These are phyloP conservation scores for Callyntrura guangdongensis DNA, from an alignment of 2,888 invertebrate genomes.

Conservation along the genomic window DNA sequence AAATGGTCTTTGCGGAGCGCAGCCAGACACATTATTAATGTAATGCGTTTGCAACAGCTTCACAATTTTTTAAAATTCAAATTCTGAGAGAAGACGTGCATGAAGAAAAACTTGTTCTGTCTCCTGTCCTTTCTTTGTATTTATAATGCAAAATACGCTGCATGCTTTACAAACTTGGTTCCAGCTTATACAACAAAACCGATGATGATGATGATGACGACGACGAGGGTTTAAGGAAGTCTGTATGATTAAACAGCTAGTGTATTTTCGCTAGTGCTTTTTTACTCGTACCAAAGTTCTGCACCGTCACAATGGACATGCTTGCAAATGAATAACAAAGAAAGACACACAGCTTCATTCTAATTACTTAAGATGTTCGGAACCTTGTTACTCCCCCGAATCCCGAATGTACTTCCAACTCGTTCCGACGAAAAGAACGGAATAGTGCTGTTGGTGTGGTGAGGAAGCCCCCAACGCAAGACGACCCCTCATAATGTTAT, in stretches of 20 bases:
- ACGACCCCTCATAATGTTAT: constrained; percentile 72
- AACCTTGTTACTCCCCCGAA: constrained; percentile 38
- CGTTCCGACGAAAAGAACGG: constrained; percentile 13
- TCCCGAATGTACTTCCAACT: constrained; percentile 46
- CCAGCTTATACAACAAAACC: constrained; percentile 41
- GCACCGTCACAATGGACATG: background rate
- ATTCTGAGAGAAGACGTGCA: no score
- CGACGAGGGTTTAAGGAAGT: no score
- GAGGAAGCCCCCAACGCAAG: constrained; percentile 37
- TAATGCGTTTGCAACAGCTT: no score
- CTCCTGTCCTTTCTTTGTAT: background rate
- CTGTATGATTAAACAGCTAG: background rate
- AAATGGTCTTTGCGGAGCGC: no score
- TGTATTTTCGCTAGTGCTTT: background rate
- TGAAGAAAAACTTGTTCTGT: background rate
- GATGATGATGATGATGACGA: no score
- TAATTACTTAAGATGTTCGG: constrained; percentile 3
- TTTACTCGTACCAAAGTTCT: background rate
- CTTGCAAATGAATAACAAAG: background rate
- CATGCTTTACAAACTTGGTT: background rate
- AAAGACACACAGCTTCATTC: background rate
- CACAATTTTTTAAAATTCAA: no score
- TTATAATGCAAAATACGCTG: background rate
- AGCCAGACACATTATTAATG: no score
- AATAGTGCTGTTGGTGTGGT: background rate